Evolutionary conservation across 2,113 vertebrate species (phyloP), one percentile per base, ranked within the genome.

Genomic region (Cyphomyrus plagiostoma): DNA sequence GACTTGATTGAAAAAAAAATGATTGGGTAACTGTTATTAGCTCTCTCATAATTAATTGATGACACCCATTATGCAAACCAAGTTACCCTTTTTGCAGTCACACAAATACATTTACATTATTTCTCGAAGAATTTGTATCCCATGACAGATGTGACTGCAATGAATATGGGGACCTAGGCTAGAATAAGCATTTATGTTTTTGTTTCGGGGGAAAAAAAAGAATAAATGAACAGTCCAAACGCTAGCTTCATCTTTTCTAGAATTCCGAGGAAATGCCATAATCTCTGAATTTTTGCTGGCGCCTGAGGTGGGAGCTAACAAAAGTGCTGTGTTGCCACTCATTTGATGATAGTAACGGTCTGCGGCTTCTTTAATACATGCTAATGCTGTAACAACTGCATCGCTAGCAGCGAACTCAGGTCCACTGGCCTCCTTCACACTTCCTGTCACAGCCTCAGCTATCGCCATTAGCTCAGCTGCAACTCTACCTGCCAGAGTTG

Each of bases 401-500:
- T 11, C 7, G 30, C n/a, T n/a, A 10, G 46, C 21, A 9, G 82
- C 19, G n/a, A 45, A 46, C 82, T 13, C 35, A 62, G 52, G 7
- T 88, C 13, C 8, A 62, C 87, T 23, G 11, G n/a, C 74, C 87
- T 21, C 70, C 74, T 88, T 39, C 74, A 19, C 58, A 56, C 21
- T 62, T 88, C 56, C 87, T 88, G 48, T 23, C 80, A 19, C 48
- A 5, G 17, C 35, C 17, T 85, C 10, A 13, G 19, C 49, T 49
- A 53, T 9, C 39, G 11, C 35, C 83, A n/a, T 17, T 5, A 58
- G 42, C n/a, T 42, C 39, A 2, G 87, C 4, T 45, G 15, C 52
- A 66, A 90, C 90, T 91, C 46, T 86, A 26, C 58, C 56, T 80
- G 86, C 85, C 83, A 91, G 89, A 85, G 56, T 45, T 92, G 91